Percentiles rank a stretch among this genome's conserved stretches.
These are phyloP conservation scores for Chloebia gouldiae DNA, from an alignment of 2,113 vertebrate genomes.

Conservation along the genomic window DNA sequence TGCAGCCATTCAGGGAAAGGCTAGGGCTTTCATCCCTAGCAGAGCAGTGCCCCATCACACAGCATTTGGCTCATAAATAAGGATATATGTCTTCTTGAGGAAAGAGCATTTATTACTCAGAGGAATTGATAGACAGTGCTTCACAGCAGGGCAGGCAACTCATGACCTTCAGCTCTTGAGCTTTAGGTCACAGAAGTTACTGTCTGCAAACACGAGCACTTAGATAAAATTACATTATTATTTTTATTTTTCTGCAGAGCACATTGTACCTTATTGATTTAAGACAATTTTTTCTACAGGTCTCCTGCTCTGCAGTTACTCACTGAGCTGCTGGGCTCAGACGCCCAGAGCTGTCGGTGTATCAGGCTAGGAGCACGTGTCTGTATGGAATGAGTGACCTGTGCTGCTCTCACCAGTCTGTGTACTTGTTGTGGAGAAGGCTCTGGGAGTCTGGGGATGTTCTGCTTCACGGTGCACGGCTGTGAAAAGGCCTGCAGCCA, in stretches of 20 bases:
- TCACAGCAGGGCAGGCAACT: neutral
- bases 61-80: neutral
- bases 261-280: neutral
- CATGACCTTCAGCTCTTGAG: neutral
- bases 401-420: neutral
- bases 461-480: accelerated
- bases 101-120: neutral
- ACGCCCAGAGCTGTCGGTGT: neutral
- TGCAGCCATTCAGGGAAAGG: neutral
- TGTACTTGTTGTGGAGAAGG: neutral
- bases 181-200: neutral
- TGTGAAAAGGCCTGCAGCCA: neutral
- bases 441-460: neutral
- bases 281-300: accelerated
- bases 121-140: neutral
- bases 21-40: accelerated
- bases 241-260: neutral
- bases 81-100: neutral
- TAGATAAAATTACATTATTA: neutral
- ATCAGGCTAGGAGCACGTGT: accelerated
- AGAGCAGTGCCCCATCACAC: neutral
- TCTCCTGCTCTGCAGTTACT: neutral
- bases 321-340: neutral
- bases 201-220: neutral
- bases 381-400: accelerated